Evolutionary conservation across 2,888 invertebrate genomes (phyloP).

Genomic region (Drosophila nigritarsus): DNA sequence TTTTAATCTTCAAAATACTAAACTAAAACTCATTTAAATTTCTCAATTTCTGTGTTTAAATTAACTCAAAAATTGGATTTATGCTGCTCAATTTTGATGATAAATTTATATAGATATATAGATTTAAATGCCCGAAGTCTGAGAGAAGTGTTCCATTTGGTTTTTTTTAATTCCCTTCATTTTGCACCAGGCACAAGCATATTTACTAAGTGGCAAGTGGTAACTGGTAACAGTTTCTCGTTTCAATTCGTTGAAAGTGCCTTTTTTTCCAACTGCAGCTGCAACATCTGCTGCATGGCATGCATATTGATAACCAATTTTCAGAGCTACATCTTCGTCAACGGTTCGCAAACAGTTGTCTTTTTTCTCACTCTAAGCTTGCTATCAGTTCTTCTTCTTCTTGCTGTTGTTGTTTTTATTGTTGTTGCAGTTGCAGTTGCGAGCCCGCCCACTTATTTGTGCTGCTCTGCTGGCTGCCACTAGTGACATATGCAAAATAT

Average conservation of each 20-base stretch:
- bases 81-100: background rate
- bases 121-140: background rate
- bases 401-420: background rate
- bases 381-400: conserved; percentile 19
- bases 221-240: background rate
- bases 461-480: conserved; percentile 29
- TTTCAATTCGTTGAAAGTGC: background rate
- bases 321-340: conserved; percentile 8
- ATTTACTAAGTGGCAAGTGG: background rate
- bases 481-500: conserved; percentile 60
- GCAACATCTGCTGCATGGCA: background rate
- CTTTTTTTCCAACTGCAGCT: background rate
- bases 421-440: background rate
- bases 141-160: background rate
- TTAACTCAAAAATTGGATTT: background rate
- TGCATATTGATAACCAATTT: background rate
- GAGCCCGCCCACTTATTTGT: background rate
- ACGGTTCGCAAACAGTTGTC: conserved; percentile 44
- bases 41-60: background rate
- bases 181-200: background rate
- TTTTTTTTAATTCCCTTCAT: background rate
- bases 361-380: conserved; percentile 13
- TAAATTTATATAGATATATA: background rate
- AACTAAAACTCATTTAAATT: background rate
- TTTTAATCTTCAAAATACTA: too few species aligned